These are phyloP conservation scores for Tachystola acroxantha DNA, from an alignment of 2,888 invertebrate species.

Conservation along the genomic window DNA sequence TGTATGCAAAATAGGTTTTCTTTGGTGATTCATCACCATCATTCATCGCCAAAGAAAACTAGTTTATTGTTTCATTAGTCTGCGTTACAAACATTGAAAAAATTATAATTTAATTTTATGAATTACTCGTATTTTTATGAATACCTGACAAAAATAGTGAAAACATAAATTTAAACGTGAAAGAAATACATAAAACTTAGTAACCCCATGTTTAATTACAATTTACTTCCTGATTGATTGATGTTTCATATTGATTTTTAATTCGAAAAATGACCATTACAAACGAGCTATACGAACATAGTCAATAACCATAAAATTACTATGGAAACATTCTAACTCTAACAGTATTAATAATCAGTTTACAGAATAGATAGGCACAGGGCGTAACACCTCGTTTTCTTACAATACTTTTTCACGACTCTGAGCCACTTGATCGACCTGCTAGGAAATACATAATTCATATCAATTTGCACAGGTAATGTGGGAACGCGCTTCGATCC, in stretches of 20 bases:
- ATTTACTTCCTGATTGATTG: no score
- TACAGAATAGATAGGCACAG: conserved; percentile 32
- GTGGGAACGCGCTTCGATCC: conserved; percentile 49
- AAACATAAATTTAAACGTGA: no score
- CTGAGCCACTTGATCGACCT: conserved; percentile 43
- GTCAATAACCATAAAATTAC: conserved; percentile 9
- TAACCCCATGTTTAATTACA: no score
- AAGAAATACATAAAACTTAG: no score
- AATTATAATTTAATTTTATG: no score
- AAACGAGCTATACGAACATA: conserved; percentile 5
- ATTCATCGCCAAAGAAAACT: conserved; percentile 12
- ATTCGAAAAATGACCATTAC: conserved; percentile 2
- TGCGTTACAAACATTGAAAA: no score
- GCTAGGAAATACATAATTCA: conserved; percentile 52
- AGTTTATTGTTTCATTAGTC: neutral
- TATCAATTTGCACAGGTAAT: conserved; percentile 55
- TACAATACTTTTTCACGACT: conserved; percentile 34
- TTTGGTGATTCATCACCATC: no score
- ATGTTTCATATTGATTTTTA: conserved; percentile 1
- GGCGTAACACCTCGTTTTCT: conserved; percentile 44
- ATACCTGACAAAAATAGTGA: no score
- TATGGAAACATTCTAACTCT: conserved; percentile 7
- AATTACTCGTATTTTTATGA: no score
- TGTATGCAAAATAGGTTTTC: conserved; percentile 34
- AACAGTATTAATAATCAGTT: conserved; percentile 30